Evolutionary conservation across 2,888 invertebrate genomes (phyloP).

Genomic region (Limnephilus rhombicus): DNA sequence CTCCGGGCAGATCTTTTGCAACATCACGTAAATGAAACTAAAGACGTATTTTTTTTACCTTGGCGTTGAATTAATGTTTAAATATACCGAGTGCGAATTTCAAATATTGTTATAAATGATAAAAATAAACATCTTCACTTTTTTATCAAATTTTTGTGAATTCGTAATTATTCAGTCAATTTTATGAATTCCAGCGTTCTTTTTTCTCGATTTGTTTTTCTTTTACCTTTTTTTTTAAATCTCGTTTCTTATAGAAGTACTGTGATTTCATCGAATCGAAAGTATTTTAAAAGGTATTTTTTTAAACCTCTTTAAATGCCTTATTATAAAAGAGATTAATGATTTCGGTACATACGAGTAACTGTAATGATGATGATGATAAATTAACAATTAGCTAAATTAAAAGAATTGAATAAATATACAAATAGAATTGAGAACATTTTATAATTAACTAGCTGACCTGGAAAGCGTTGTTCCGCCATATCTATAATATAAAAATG

Average conservation of each 20-base stretch:
- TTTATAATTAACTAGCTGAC: too few species aligned
- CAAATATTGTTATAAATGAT: neutral
- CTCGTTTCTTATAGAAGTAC: neutral
- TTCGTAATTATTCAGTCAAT: neutral
- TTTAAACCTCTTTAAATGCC: too few species aligned
- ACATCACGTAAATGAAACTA: neutral
- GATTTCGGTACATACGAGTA: too few species aligned
- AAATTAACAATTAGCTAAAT: too few species aligned
- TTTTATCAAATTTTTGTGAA: neutral
- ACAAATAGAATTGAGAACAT: too few species aligned
- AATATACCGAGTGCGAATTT: neutral
- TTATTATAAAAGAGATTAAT: too few species aligned
- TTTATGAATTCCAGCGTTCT: neutral
- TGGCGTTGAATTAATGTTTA: neutral
- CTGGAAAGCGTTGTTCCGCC: too few species aligned
- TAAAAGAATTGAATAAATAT: too few species aligned
- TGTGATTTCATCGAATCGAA: neutral
- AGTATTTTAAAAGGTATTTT: too few species aligned
- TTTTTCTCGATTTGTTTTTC: neutral
- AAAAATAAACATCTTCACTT: neutral
- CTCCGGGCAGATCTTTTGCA: neutral
- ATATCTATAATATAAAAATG: too few species aligned
- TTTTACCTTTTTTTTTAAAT: neutral
- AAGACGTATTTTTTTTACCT: neutral
- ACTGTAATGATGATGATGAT: too few species aligned